phyloP scores from a whole-genome alignment of 2,888 invertebrate genomes.

The Schrankia costaestrigalis region DNA sequence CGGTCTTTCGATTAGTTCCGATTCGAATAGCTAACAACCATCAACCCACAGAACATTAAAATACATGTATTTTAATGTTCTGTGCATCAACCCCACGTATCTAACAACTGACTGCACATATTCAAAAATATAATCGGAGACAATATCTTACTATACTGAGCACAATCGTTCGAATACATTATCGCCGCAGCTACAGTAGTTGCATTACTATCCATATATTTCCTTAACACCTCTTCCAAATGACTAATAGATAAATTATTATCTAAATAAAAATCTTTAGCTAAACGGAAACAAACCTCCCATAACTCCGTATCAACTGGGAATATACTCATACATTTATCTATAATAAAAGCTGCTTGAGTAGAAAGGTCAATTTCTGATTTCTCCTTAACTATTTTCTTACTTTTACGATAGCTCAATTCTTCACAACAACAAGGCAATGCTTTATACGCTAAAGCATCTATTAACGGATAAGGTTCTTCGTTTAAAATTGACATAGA shows the following conservation, averaged over 20 bases:
- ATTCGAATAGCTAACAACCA: too few relatives aligned
- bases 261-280: constrained; percentile 64
- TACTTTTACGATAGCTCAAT: constrained; percentile 44
- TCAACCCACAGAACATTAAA: too few relatives aligned
- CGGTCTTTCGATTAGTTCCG: too few relatives aligned
- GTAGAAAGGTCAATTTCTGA: constrained; percentile 44
- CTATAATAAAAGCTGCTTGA: constrained; percentile 59
- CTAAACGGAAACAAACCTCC: constrained; percentile 64
- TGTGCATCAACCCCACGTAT: constrained; percentile 70
- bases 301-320: constrained; percentile 62
- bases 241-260: constrained; percentile 65
- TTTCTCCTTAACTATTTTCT: too few relatives aligned
- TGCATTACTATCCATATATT: constrained; percentile 75
- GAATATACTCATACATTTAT: constrained; percentile 64
- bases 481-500: constrained; percentile 66
- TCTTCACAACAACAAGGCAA: constrained; percentile 69
- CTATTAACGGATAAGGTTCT: constrained; percentile 51
- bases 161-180: constrained; percentile 70
- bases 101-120: constrained; percentile 70
- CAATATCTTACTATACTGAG: constrained; percentile 67
- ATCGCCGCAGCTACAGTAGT: constrained; percentile 71
- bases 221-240: constrained; percentile 78
- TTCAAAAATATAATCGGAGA: constrained; percentile 72
- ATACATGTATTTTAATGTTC: too few relatives aligned
- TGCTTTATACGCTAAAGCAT: constrained; percentile 41